Percentiles rank a stretch among this genome's conserved stretches.
Conservation (phyloP, 30 jellyfish, hydroid and myxozoan species). For the Cassiopea andromeda region DNA sequence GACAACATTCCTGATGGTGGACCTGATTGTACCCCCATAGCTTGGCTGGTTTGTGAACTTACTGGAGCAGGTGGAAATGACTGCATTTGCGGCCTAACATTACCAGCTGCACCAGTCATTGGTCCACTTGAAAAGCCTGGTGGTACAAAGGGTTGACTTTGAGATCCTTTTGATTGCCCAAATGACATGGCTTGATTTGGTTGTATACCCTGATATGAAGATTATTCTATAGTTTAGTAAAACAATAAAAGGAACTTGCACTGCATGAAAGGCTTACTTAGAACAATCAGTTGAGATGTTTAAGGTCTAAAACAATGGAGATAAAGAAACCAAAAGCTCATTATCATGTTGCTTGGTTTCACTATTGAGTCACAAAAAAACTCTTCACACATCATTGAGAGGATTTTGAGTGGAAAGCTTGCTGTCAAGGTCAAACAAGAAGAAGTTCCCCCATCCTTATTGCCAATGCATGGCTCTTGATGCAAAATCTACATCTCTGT, state of each 20-base stretch:
- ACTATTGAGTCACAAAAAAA: no score
- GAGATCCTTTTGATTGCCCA: slow-evolving; percentile 28
- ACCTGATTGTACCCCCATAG: slow-evolving; percentile 27
- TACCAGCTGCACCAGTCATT: slow-evolving; percentile 26
- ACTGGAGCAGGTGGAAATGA: slow-evolving; percentile 15
- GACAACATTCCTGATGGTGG: background rate
- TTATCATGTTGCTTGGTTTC: no score
- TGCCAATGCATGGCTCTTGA: no score
- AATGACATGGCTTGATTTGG: slow-evolving; percentile 41
- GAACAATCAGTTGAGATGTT: no score
- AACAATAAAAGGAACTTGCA: background rate
- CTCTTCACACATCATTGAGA: no score
- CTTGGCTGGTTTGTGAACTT: slow-evolving; percentile 8
- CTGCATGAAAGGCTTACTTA: background rate
- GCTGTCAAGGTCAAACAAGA: no score
- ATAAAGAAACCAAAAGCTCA: no score
- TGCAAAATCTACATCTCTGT: no score
- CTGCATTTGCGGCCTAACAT: slow-evolving; percentile 44
- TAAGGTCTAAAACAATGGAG: no score
- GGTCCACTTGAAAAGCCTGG: slow-evolving; percentile 32
- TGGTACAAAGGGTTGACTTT: slow-evolving; percentile 22
- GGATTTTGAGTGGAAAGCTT: no score
- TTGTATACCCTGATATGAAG: slow-evolving; percentile 4
- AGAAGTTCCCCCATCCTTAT: no score
- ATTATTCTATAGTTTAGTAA: background rate